Evolutionary conservation across 1,140 invertebrate species (phyloP).

Genomic region (Melanaphis sacchari): DNA sequence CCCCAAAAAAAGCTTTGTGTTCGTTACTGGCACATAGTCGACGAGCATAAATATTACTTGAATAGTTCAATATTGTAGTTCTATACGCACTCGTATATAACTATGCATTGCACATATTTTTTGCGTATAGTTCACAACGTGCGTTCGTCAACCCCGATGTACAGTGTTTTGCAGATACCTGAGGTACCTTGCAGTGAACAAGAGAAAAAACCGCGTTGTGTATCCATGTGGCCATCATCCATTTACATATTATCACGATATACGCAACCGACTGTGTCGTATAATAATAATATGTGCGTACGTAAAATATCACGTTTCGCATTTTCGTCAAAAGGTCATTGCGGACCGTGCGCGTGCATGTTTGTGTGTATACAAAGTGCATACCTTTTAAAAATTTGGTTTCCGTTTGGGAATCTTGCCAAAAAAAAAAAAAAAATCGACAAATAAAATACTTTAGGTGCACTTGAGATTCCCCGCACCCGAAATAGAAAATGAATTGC

Average conservation of each 20-base stretch:
- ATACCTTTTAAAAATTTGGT: constrained; percentile 28
- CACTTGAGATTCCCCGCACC: neutral
- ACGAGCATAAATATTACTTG: neutral
- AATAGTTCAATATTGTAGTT: neutral
- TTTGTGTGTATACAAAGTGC: neutral
- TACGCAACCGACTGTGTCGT: neutral
- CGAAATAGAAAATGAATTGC: constrained; percentile 32
- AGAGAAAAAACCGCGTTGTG: neutral
- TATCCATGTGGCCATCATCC: neutral
- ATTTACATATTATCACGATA: neutral
- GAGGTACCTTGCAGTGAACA: neutral
- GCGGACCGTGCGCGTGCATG: neutral
- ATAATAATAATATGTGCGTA: neutral
- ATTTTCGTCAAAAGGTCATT: constrained; percentile 7
- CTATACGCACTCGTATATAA: neutral
- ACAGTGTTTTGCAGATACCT: neutral
- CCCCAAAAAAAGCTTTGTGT: neutral
- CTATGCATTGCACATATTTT: neutral
- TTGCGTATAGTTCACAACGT: no score
- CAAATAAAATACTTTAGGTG: constrained; percentile 4
- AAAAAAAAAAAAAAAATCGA: neutral
- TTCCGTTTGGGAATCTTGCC: constrained; percentile 12
- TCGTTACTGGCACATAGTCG: neutral
- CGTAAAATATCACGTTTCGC: neutral
- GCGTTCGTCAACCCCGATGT: neutral